A percentile compares a stretch with the other conserved stretches of the same genome.
These are phyloP conservation scores for Aspidoscelis tigris DNA, from an alignment of 2,113 vertebrate species.

Conservation along the genomic window DNA sequence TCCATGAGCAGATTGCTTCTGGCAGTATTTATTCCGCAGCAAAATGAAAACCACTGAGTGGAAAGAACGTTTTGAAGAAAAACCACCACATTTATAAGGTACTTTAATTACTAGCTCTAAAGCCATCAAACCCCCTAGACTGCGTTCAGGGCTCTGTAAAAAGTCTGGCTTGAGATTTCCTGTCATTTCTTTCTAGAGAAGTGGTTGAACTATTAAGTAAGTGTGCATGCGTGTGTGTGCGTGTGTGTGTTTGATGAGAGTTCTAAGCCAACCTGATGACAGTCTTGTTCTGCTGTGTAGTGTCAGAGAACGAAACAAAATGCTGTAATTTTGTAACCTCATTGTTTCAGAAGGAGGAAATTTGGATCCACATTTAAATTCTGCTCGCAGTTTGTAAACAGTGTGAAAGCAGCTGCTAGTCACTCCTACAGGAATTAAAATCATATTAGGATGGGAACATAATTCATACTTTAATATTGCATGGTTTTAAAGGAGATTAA, in stretches of 20 bases:
- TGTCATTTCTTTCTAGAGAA: conserved; percentile 1
- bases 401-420: background rate
- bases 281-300: background rate
- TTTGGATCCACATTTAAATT: background rate
- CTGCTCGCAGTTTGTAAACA: background rate
- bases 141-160: conserved; percentile 5
- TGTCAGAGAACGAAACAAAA: background rate
- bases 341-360: background rate
- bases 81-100: conserved; percentile 4
- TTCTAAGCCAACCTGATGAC: background rate
- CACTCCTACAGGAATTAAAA: background rate
- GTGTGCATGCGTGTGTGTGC: too few relatives aligned
- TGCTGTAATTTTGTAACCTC: background rate
- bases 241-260: background rate
- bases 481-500: background rate
- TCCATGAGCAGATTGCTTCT: background rate
- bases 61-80: conserved; percentile 20
- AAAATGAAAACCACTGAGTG: conserved; percentile 18
- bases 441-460: background rate
- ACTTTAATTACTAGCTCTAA: conserved; percentile 22
- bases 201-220: conserved; percentile 8
- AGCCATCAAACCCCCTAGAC: conserved; percentile 12
- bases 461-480: background rate
- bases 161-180: conserved; percentile 29
- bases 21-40: conserved; percentile 11